These are phyloP conservation scores for Zootermopsis nevadensis DNA, from an alignment of 2,888 invertebrate genomes.

Conservation along the genomic window DNA sequence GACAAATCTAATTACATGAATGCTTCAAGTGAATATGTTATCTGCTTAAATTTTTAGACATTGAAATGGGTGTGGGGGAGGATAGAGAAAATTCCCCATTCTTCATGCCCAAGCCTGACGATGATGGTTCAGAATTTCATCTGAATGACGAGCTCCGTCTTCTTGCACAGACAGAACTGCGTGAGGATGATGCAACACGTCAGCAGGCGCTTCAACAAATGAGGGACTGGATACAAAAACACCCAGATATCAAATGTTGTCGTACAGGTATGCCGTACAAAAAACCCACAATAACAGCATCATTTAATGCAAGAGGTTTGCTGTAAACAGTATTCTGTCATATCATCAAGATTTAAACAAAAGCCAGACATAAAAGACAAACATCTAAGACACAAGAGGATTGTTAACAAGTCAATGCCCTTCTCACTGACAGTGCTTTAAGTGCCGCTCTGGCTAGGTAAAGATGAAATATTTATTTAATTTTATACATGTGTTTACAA, in stretches of 20 bases:
- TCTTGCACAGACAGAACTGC: conserved; percentile 77
- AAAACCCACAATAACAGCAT: too few species aligned
- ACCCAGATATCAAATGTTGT: conserved; percentile 83
- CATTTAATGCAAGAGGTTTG: too few species aligned
- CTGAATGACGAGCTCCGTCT: conserved; percentile 64
- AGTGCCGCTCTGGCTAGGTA: too few species aligned
- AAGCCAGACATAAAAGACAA: background rate
- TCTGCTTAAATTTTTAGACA: background rate
- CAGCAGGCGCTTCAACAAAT: conserved; percentile 81
- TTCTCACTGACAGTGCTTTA: too few species aligned
- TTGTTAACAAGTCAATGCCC: too few species aligned
- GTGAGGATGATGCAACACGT: conserved; percentile 81
- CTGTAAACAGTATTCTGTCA: too few species aligned
- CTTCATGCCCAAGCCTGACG: conserved; percentile 11
- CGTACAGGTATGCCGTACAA: conserved; percentile 70
- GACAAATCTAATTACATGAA: too few species aligned
- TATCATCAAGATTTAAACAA: background rate
- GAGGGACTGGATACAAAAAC: conserved; percentile 85
- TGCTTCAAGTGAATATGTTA: background rate
- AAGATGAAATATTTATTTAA: too few species aligned
- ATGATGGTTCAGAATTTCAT: conserved; percentile 33
- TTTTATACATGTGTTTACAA: too few species aligned
- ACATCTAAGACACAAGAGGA: too few species aligned
- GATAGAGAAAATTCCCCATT: conserved; percentile 31
- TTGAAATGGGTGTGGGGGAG: conserved; percentile 36